Percentiles rank a stretch among this genome's conserved stretches.
Conservation (phyloP, 2,888 invertebrate species). For the Troilus luridus region DNA sequence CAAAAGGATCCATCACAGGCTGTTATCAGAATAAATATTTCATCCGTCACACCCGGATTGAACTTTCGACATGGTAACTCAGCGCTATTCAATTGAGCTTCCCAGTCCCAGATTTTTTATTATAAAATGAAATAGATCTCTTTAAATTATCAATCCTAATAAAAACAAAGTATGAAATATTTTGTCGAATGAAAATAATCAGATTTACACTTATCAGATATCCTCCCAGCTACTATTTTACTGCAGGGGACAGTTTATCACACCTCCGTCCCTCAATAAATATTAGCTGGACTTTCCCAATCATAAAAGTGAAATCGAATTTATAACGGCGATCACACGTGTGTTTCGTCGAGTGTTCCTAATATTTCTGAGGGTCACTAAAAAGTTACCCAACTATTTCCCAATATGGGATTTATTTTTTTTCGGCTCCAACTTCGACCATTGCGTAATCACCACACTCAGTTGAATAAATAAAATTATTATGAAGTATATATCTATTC, state of each 20-base stretch:
- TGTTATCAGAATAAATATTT: no score
- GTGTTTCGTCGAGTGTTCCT: background rate
- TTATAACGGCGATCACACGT: slow-evolving; percentile 10
- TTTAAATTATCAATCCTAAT: no score
- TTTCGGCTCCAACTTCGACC: background rate
- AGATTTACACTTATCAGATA: background rate
- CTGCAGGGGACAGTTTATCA: background rate
- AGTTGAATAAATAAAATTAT: background rate
- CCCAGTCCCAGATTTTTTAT: no score
- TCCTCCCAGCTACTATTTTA: background rate
- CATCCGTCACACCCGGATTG: no score
- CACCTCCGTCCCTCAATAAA: background rate
- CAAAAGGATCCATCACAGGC: no score
- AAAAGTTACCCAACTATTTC: background rate
- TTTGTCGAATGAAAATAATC: no score
- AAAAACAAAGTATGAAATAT: no score
- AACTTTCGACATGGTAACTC: no score
- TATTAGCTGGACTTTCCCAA: slow-evolving; percentile 43
- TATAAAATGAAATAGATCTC: no score
- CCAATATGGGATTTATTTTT: background rate
- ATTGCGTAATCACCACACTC: background rate
- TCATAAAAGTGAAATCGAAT: slow-evolving; percentile 25
- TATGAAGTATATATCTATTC: no score
- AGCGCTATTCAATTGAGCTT: no score
- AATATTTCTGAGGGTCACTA: background rate